These are phyloP conservation scores for Resseliella maxima DNA, from an alignment of 2,888 invertebrate genomes.

Conservation along the genomic window DNA sequence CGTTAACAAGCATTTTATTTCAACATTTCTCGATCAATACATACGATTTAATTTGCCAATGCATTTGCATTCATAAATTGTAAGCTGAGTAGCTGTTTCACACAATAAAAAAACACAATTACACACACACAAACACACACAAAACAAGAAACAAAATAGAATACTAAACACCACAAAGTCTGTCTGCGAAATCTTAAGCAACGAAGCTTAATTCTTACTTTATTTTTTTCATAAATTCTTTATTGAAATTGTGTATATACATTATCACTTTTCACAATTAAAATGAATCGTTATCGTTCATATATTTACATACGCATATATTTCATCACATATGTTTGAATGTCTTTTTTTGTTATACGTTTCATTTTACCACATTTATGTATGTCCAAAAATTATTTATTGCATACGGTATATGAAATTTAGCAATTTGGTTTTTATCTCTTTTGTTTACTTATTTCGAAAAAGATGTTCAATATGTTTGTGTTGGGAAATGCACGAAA, in stretches of 20 bases:
- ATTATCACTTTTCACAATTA: neutral
- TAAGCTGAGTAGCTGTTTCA: no score
- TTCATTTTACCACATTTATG: neutral
- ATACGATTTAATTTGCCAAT: neutral
- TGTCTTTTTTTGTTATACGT: neutral
- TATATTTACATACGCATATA: neutral
- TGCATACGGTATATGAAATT: neutral
- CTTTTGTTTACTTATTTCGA: neutral
- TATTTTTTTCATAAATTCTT: neutral
- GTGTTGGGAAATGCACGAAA: neutral
- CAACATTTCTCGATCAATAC: neutral
- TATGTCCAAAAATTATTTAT: neutral
- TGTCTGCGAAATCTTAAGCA: no score
- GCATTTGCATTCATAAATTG: neutral
- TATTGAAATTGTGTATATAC: neutral
- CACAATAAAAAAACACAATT: no score
- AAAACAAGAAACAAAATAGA: no score
- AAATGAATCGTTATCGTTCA: neutral
- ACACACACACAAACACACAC: neutral
- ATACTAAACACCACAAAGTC: no score
- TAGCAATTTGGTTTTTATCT: neutral
- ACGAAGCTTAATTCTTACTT: no score
- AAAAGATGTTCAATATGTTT: neutral
- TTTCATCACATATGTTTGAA: conserved; percentile 31
- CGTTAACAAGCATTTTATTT: conserved; percentile 21